Conservation (phyloP, 2,888 invertebrate species). For the Anoncus sp. region DNA sequence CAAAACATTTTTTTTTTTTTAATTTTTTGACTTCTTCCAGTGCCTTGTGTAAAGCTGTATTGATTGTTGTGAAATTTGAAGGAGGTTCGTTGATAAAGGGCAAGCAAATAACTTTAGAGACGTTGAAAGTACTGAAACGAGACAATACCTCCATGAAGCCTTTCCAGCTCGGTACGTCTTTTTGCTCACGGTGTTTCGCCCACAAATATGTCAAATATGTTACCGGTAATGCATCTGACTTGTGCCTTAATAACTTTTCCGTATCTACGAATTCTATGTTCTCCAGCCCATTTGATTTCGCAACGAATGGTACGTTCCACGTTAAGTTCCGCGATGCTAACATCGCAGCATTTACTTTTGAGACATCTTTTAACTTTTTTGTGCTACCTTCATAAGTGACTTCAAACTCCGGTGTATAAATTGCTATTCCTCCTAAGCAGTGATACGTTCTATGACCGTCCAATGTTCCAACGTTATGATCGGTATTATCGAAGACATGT, state of each 20-base stretch:
- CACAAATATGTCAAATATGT: slow-evolving; percentile 37
- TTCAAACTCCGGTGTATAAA: slow-evolving; percentile 47
- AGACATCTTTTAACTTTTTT: slow-evolving; percentile 14
- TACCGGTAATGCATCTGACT: slow-evolving; percentile 22
- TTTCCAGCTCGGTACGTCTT: slow-evolving; percentile 41
- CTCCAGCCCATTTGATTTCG: slow-evolving; percentile 6
- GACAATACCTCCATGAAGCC: slow-evolving; percentile 57
- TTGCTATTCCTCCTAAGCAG: slow-evolving; percentile 50
- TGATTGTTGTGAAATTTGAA: slow-evolving; percentile 41
- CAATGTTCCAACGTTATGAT: slow-evolving; percentile 49
- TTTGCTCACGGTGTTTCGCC: slow-evolving; percentile 30
- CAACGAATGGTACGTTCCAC: slow-evolving; percentile 7
- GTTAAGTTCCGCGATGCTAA: neutral
- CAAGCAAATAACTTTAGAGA: slow-evolving; percentile 43
- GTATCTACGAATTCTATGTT: slow-evolving; percentile 21
- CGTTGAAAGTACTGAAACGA: neutral
- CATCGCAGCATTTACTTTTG: slow-evolving; percentile 1
- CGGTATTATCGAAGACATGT: slow-evolving; percentile 51
- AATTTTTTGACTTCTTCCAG: slow-evolving; percentile 20
- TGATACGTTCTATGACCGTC: slow-evolving; percentile 40
- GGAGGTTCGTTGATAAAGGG: slow-evolving; percentile 59
- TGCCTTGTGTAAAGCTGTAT: slow-evolving; percentile 49
- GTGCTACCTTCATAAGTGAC: slow-evolving; percentile 31
- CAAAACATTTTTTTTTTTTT: slow-evolving; percentile 64
- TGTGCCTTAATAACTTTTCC: neutral